Conservation (phyloP, 2,888 invertebrate genomes). For the Ernsta delagoae region DNA sequence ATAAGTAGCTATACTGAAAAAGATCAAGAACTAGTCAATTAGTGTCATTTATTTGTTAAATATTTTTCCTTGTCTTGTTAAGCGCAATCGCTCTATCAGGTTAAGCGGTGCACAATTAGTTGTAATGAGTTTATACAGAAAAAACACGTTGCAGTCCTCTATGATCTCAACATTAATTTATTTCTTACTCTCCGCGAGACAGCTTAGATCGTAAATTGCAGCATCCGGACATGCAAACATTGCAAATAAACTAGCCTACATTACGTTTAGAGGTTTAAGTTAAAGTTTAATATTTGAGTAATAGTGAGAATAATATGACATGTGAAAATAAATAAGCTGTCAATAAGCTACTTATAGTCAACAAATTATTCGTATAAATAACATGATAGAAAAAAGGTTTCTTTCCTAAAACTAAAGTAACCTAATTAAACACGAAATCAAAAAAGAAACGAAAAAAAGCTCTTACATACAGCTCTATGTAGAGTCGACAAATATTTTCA, state of each 20-base stretch:
- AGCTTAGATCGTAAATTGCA: slow-evolving; percentile 22
- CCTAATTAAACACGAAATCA: too few relatives aligned
- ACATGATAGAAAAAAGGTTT: too few relatives aligned
- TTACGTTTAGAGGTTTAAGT: too few relatives aligned
- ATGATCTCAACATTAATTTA: slow-evolving; percentile 27
- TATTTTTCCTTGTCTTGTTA: slow-evolving; percentile 7
- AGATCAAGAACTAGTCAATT: too few relatives aligned
- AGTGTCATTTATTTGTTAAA: not conserved
- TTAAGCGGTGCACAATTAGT: slow-evolving; percentile 14
- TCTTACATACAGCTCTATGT: not conserved
- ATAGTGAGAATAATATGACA: too few relatives aligned
- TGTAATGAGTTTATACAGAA: slow-evolving; percentile 17
- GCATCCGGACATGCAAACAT: slow-evolving; percentile 30
- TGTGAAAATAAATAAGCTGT: too few relatives aligned
- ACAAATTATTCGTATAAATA: too few relatives aligned
- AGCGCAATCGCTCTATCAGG: slow-evolving; percentile 2
- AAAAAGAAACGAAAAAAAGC: too few relatives aligned
- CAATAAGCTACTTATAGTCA: too few relatives aligned
- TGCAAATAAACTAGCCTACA: slow-evolving; percentile 10
- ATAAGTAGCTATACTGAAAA: too few relatives aligned
- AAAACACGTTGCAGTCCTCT: slow-evolving; percentile 21
- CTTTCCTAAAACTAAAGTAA: too few relatives aligned
- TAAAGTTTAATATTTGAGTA: too few relatives aligned
- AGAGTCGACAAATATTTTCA: slow-evolving; percentile 19
- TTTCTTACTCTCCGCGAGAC: slow-evolving; percentile 14